A percentile compares a stretch with the other conserved stretches of the same genome.
Conservation (phyloP, 2,113 vertebrate genomes). For the Pyrgilauda ruficollis region DNA sequence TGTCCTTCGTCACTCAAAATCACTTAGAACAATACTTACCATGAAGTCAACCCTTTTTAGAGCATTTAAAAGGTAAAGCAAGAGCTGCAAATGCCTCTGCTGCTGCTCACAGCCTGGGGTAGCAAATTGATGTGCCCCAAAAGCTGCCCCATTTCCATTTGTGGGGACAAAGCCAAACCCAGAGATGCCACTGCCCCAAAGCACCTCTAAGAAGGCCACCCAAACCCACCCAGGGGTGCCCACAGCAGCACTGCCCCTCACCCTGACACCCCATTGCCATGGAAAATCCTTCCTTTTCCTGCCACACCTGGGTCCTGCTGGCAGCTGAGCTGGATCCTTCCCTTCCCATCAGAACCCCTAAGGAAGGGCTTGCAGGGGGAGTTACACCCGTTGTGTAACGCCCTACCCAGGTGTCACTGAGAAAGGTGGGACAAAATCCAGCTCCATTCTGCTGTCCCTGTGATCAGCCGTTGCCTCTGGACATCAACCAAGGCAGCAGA, state of each 20-base stretch:
- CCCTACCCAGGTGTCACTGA: background rate
- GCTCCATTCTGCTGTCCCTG: background rate
- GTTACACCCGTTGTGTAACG: fast-evolving
- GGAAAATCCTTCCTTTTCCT: background rate
- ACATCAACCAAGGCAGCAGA: background rate
- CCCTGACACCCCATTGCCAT: background rate
- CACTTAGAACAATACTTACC: background rate
- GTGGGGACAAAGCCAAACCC: background rate
- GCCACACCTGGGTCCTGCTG: background rate
- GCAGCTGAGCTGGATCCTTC: background rate
- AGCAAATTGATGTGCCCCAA: background rate
- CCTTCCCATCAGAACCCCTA: background rate
- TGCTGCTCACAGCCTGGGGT: background rate
- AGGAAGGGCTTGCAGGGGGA: fast-evolving
- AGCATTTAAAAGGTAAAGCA: background rate
- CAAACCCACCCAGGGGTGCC: fast-evolving
- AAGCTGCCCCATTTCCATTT: background rate
- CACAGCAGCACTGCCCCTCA: fast-evolving
- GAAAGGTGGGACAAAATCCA: background rate
- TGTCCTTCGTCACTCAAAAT: background rate
- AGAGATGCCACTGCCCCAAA: fast-evolving
- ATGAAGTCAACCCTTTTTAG: background rate
- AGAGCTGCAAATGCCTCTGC: background rate
- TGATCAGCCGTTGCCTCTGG: fast-evolving
- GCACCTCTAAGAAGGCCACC: background rate